Percentiles rank a stretch among this genome's conserved stretches.
Conservation (phyloP, 2,797 vertebrate species). For the Chlorospingus flavigularis region DNA sequence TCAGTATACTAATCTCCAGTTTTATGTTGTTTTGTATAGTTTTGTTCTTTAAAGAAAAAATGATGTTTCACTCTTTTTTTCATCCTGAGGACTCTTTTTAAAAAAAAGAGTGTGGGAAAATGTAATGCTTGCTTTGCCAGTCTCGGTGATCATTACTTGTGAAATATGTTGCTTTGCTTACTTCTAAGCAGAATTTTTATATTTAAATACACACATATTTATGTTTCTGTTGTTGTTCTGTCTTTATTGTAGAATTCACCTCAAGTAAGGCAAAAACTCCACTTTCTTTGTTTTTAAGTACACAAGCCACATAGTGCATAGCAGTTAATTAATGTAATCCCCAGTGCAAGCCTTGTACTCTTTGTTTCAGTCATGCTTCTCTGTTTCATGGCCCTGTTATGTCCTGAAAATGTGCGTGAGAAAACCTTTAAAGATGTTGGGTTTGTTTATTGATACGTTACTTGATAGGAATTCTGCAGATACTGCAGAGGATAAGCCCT, state of each 20-base stretch:
- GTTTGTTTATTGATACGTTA: not conserved
- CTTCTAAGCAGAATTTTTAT: not conserved
- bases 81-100: not conserved
- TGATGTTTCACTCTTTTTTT: not conserved
- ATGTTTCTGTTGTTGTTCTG: not conserved
- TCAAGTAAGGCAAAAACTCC: not conserved
- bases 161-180: not conserved
- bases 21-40: not conserved
- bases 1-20: not conserved
- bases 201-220: not conserved
- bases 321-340: not conserved
- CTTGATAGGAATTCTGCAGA: not conserved
- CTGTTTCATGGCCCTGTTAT: not conserved
- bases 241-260: not conserved
- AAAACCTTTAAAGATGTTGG: not conserved
- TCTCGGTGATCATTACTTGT: not conserved
- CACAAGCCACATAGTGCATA: not conserved
- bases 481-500: not conserved
- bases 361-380: not conserved
- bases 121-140: not conserved
- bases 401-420: not conserved
- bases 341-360: not conserved
- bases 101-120: not conserved
- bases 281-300: not conserved
- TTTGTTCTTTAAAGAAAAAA: not conserved